These are phyloP conservation scores for Parthenolecanium corni DNA, from an alignment of 2,888 invertebrate genomes.

Conservation along the genomic window DNA sequence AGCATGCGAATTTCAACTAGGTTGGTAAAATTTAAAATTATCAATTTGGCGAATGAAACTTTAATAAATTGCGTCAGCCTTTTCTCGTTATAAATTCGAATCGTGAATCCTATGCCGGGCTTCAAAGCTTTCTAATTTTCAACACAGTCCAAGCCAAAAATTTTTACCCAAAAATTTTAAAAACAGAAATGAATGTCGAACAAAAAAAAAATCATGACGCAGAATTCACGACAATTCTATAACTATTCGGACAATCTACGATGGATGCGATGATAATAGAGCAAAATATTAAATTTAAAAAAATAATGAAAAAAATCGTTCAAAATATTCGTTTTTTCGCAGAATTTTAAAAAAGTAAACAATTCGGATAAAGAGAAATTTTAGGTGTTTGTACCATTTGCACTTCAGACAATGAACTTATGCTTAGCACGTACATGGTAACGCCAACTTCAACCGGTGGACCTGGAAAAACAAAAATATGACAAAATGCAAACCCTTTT, in stretches of 20 bases:
- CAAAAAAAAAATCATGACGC: conserved; percentile 1
- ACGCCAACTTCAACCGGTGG: conserved; percentile 47
- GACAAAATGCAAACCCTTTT: conserved; percentile 21
- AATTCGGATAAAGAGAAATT: conserved; percentile 29
- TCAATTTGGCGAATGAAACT: no score
- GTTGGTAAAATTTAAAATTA: no score
- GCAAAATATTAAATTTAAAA: conserved; percentile 11
- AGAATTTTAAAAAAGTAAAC: conserved; percentile 15
- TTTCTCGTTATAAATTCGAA: no score
- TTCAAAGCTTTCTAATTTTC: neutral
- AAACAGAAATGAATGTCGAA: neutral
- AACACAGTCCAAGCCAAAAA: neutral
- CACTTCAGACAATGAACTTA: conserved; percentile 50
- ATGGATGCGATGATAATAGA: conserved; percentile 23
- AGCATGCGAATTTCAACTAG: no score
- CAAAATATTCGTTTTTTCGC: conserved; percentile 17
- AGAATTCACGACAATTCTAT: neutral
- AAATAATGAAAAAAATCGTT: conserved; percentile 29
- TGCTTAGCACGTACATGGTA: conserved; percentile 49
- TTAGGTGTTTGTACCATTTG: conserved; percentile 43
- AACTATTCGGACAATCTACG: conserved; percentile 20
- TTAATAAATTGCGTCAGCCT: no score
- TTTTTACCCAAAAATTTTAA: neutral
- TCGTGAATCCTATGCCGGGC: neutral
- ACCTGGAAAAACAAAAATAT: conserved; percentile 38